Percentiles rank a stretch among this genome's conserved stretches.
These are phyloP conservation scores for Hyles lineata DNA, from an alignment of 2,888 invertebrate genomes.

Conservation along the genomic window DNA sequence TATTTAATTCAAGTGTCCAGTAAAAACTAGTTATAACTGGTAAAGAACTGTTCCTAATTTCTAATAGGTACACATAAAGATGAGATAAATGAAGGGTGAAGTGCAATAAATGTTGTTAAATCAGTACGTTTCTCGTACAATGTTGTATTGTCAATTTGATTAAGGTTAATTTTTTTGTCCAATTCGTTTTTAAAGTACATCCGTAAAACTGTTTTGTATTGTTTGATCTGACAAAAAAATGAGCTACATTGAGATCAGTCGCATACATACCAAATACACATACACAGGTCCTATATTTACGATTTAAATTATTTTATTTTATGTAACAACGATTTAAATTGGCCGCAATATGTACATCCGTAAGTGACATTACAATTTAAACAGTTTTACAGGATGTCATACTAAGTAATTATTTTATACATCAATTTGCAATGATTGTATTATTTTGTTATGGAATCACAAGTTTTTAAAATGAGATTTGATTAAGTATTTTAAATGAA, in stretches of 20 bases:
- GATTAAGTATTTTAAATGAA: slow-evolving; percentile 19
- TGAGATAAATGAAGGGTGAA: neutral
- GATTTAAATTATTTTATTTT: no score
- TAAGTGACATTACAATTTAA: neutral
- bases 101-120: slow-evolving; percentile 1
- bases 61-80: no score
- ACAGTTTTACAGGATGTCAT: neutral
- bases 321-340: no score
- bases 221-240: neutral
- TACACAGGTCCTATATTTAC: no score
- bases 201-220: neutral
- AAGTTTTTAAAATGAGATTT: slow-evolving; percentile 10
- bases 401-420: neutral
- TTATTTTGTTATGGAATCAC: slow-evolving; percentile 18
- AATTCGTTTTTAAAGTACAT: neutral
- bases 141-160: neutral
- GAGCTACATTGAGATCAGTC: no score
- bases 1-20: no score
- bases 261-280: no score
- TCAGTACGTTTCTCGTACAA: neutral
- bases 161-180: neutral
- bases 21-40: no score
- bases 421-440: neutral
- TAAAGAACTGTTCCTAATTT: no score
- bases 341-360: no score